phyloP scores from a whole-genome alignment of 2,113 vertebrate genomes.

The Beaufortia kweichowensis region DNA sequence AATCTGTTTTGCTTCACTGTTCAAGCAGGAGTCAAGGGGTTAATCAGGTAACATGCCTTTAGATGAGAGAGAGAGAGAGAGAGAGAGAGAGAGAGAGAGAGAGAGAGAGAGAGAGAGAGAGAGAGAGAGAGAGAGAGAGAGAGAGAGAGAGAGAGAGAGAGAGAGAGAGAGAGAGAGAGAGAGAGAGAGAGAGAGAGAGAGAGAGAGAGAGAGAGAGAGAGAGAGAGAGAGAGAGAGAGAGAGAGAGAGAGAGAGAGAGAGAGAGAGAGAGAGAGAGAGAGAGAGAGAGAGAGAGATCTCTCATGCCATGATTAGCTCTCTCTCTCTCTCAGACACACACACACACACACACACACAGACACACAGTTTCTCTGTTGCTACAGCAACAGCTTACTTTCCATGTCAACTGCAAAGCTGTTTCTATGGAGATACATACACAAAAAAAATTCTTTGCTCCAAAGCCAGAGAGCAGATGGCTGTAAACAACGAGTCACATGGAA shows the following conservation, averaged over 20 bases:
- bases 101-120: too few relatives aligned
- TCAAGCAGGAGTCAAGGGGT: slow-evolving; percentile 18
- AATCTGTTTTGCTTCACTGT: too few relatives aligned
- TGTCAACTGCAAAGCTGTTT: slow-evolving; percentile 85
- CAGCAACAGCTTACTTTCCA: slow-evolving; percentile 88
- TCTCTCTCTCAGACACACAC: slow-evolving; percentile 67
- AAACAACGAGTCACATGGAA: slow-evolving; percentile 74
- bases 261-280: too few relatives aligned
- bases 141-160: too few relatives aligned
- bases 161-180: too few relatives aligned
- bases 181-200: too few relatives aligned
- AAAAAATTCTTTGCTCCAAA: slow-evolving; percentile 75
- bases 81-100: not conserved
- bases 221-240: too few relatives aligned
- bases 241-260: too few relatives aligned
- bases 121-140: too few relatives aligned
- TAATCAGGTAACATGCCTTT: slow-evolving; percentile 21
- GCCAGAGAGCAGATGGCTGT: slow-evolving; percentile 85
- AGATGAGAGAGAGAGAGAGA: not conserved
- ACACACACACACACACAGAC: slow-evolving; percentile 63
- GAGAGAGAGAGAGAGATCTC: slow-evolving; percentile 35
- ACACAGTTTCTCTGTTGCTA: slow-evolving; percentile 86
- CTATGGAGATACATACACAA: slow-evolving; percentile 85
- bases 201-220: too few relatives aligned
- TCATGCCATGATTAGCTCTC: not conserved